Evolutionary conservation across 1,140 invertebrate species (phyloP), one percentile per base, ranked within the genome.

Genomic region (Paramacrobiotus metropolitanus): DNA sequence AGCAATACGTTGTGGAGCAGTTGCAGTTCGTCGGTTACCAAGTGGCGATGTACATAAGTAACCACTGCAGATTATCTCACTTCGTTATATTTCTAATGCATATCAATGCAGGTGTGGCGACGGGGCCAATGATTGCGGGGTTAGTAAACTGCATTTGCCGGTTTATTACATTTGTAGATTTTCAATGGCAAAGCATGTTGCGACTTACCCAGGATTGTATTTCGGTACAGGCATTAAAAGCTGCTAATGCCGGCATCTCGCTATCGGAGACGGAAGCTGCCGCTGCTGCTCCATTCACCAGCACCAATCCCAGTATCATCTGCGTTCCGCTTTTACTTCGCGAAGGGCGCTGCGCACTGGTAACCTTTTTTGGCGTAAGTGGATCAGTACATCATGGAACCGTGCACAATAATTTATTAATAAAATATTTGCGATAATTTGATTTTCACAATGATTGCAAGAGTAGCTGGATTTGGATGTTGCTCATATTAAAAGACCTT

Each of bases 281-380:
- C 1, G 77, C 80, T 24, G 79, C 79, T 3, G 76, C 78, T 28
- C 79, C 79, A 20, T 81, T 80, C 67, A 80, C 79, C 2, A 78
- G 77, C 1, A 73, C 74, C 63, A 70, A 72, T 44, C 67, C 71
- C 3, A 75, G 77, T 66, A 79, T 81, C 60, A 65, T 68, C 40
- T 80, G 78, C 72, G 76, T 80, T 20, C 73, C 74, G 9, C 74
- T 68, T 45, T 69, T 79, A 1, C 70, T 76, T 30, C 74, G 73
- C 69, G 78, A 55, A 28, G 48, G 94, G 1, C 77, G 94, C 2
- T 87, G 87, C 30, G 89, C 94, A 0, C 74, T 99, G 18, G 83
- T 89, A 15, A 98, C 94, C 0, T 91, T 87, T 21, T 95, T 97
- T 75, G 87, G 89, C 1, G 34, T 40, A n/a, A n/a, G 34, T 40